Conservation (phyloP, 2,113 vertebrate genomes). For the Nicator chloris region DNA sequence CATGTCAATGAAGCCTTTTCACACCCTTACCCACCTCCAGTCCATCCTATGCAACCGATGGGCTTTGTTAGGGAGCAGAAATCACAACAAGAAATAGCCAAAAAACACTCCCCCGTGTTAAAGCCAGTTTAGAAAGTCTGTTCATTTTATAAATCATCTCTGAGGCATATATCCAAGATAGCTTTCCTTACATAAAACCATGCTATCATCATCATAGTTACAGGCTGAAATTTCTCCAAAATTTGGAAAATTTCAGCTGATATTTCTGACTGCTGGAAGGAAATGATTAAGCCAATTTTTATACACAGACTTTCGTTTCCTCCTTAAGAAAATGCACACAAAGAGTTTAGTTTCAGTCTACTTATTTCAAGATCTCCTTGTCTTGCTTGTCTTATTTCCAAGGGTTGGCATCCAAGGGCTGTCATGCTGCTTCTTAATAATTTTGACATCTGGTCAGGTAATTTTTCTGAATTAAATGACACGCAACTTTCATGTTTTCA, state of each 20-base stretch:
- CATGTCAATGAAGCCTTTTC: not conserved
- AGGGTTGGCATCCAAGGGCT: not conserved
- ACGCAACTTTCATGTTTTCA: not conserved
- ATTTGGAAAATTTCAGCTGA: not conserved
- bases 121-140: not conserved
- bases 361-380: not conserved
- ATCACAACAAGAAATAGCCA: not conserved
- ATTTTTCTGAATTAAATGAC: constrained; percentile 23
- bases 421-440: constrained; percentile 14
- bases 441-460: not conserved
- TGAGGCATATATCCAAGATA: not conserved
- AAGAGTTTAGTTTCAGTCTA: not conserved
- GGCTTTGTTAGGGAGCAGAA: not conserved
- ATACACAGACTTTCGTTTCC: not conserved
- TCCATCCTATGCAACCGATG: not conserved
- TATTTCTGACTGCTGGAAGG: not conserved
- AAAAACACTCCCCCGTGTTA: not conserved
- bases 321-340: not conserved
- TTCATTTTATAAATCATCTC: not conserved
- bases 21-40: not conserved
- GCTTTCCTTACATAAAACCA: not conserved
- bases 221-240: not conserved
- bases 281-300: not conserved
- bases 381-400: constrained; percentile 8
- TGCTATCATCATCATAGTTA: not conserved